phyloP scores from a whole-genome alignment of 2,113 vertebrate genomes.

The Galemys pyrenaicus region DNA sequence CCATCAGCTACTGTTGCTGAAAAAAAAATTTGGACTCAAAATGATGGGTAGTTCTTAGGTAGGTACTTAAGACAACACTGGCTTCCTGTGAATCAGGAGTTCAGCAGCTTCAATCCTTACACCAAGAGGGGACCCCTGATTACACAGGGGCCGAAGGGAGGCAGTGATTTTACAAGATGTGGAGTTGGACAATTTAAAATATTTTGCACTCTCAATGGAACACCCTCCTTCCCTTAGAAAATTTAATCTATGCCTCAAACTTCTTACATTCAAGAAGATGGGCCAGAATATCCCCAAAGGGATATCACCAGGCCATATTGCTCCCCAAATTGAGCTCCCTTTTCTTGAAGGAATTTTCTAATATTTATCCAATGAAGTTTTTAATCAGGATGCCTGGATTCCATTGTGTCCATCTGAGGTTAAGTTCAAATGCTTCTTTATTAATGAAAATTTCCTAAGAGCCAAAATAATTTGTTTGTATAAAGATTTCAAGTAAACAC shows the following conservation, averaged over 20 bases:
- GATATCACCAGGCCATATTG: neutral
- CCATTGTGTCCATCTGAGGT: neutral
- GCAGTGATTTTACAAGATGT: neutral
- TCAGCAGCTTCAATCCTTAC: neutral
- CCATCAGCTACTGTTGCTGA: neutral
- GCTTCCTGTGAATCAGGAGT: neutral
- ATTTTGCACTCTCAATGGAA: neutral
- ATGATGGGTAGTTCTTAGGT: neutral
- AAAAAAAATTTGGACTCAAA: neutral
- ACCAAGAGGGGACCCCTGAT: neutral
- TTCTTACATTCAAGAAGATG: neutral
- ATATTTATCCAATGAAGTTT: neutral
- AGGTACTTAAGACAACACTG: neutral
- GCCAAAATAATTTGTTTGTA: neutral
- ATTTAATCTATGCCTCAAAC: neutral
- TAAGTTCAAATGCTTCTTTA: slow-evolving; percentile 2
- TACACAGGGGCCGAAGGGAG: neutral
- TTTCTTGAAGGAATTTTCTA: neutral
- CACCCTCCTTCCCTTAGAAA: neutral
- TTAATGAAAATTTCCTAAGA: slow-evolving; percentile 22
- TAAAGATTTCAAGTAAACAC: neutral
- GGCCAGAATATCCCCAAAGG: neutral
- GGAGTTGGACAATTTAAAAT: neutral
- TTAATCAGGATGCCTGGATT: neutral
- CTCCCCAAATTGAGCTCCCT: neutral